Evolutionary conservation across 2,888 invertebrate genomes (phyloP).

Genomic region (Diplolepis rosae): DNA sequence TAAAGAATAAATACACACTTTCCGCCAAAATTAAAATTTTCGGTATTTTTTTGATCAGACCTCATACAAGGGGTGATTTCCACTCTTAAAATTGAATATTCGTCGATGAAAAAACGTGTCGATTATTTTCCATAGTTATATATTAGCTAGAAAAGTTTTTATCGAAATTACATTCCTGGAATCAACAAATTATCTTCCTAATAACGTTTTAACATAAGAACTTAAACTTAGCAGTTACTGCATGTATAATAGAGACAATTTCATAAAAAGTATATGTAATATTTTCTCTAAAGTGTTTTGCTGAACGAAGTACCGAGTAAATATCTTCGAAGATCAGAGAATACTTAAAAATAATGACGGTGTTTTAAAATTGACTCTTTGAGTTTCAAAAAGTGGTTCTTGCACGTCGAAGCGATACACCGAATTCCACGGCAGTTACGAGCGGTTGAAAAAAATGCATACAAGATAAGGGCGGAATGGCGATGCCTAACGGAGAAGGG

Average conservation of each 20-base stretch:
- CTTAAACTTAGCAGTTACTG: conserved; percentile 12
- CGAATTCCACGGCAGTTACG: not conserved
- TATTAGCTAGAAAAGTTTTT: too few species aligned
- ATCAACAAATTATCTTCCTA: too few species aligned
- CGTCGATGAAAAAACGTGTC: too few species aligned
- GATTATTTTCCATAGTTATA: too few species aligned
- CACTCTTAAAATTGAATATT: too few species aligned
- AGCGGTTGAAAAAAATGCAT: conserved; percentile 5
- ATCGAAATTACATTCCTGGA: too few species aligned
- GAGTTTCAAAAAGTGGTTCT: conserved; percentile 19
- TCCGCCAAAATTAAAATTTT: too few species aligned
- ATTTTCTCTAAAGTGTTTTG: conserved; percentile 27
- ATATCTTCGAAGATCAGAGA: not conserved
- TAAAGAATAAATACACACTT: too few species aligned
- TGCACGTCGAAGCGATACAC: not conserved
- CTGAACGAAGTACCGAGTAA: not conserved
- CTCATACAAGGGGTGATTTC: too few species aligned
- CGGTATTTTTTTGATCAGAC: too few species aligned
- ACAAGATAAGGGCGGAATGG: conserved; percentile 31
- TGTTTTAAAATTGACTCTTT: conserved; percentile 29
- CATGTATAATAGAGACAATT: not conserved
- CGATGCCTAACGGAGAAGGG: not conserved
- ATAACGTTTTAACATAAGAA: too few species aligned
- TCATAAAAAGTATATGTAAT: conserved; percentile 6
- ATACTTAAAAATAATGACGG: conserved; percentile 27